Base-by-base conservation (phyloP, 35 echinoderm and acorn worm species). In the Heliocidaris tuberculata region DNA sequence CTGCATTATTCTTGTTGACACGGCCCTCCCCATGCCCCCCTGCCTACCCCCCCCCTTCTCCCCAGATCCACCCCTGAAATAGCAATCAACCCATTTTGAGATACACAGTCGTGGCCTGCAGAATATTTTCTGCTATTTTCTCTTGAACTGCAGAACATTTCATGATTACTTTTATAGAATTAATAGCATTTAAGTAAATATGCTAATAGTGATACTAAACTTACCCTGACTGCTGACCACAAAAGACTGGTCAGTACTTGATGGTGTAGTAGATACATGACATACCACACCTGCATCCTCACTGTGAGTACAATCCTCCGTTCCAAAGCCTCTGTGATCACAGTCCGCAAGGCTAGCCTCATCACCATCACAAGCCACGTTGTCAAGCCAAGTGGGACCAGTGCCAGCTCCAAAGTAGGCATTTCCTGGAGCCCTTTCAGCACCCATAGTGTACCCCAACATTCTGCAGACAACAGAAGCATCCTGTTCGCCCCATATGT, bases 391-490 rank as follows among this genome's bases (percentile, higher is more conserved):
- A 8, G 88, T 85, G 6, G 60, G 86, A 21, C 85, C 94, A n/a
- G 5, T 31, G 0, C 94, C 94, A 31, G 6, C 48, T 5, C 85
- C 94, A 60, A 95, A 95, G 42, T 15, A 56, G 52, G 35, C 86
- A 24, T 12, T 54, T 21, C 7, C 32, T 11, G 48, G 92, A 15
- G 54, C 94, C 13, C 8, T 5, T 31, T 9, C 32, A 8, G 92
- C 92, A 16, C 48, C 92, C 29, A 54, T 60, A 48, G 35, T 42
- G 35, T 92, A 95, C 35, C 95, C 95, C 24, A 92, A 30, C 35
- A 35, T 92, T 95, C 47, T 90, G 35, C 95, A 95, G 52, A 95
- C 88, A 30, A 95, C 86, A 31, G 48, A 65, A 21, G 95, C 95
- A 35, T 95, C 95, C n/a, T 47, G 88, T 9, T 60, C 32, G 60